phyloP scores from a whole-genome alignment of 2,888 invertebrate species.

The Hybos culiciformis region DNA sequence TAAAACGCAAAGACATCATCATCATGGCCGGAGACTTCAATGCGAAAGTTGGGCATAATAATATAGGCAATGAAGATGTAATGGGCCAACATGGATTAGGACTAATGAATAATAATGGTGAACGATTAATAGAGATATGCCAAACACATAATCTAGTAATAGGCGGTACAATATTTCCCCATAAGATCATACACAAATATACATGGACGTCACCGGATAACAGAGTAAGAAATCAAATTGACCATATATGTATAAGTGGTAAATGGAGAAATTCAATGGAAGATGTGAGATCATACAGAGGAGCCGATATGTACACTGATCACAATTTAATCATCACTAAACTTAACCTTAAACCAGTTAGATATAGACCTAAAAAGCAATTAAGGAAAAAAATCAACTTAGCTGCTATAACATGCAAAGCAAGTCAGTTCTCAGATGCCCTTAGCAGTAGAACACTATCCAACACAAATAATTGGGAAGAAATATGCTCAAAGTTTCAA shows the following conservation, averaged over 20 bases:
- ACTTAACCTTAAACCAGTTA: no score
- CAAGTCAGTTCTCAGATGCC: no score
- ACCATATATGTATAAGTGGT: not conserved
- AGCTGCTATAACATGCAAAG: no score
- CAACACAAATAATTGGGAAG: not conserved
- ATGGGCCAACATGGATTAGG: not conserved
- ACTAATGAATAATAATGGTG: not conserved
- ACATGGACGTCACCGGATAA: slow-evolving; percentile 2
- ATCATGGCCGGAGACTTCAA: not conserved
- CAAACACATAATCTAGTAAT: not conserved
- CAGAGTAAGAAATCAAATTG: slow-evolving; percentile 1
- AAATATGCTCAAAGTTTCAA: not conserved
- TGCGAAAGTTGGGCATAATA: not conserved
- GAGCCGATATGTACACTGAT: slow-evolving; percentile 1
- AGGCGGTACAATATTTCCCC: slow-evolving; percentile 1
- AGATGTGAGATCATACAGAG: slow-evolving; percentile 1
- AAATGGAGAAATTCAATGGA: not conserved
- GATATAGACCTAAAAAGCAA: no score
- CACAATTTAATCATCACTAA: no score
- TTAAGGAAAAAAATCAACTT: no score
- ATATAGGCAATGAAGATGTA: not conserved
- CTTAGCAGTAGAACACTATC: no score
- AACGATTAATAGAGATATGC: not conserved
- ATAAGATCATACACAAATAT: slow-evolving; percentile 3
- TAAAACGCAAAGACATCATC: not conserved